Conservation (phyloP, 2,888 invertebrate genomes). For the Dynastes tityus region DNA sequence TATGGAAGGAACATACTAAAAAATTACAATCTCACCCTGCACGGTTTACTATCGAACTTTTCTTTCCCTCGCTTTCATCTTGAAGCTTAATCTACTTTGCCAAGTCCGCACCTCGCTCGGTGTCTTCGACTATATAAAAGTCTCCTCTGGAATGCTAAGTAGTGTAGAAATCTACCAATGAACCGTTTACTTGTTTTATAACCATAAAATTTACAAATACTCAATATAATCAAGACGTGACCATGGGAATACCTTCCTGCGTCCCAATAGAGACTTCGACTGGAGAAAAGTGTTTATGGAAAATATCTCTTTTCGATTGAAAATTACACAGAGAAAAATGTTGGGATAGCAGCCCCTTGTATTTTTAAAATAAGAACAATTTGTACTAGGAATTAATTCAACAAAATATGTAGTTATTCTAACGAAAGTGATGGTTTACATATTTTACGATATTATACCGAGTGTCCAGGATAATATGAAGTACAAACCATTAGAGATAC, state of each 20-base stretch:
- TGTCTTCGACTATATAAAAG: slow-evolving; percentile 18
- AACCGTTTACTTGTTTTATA: slow-evolving; percentile 59
- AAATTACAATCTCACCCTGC: slow-evolving; percentile 38
- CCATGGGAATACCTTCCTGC: slow-evolving; percentile 49
- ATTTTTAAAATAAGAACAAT: too few relatives aligned
- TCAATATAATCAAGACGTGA: slow-evolving; percentile 62
- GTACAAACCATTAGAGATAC: too few relatives aligned
- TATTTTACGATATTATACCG: too few relatives aligned
- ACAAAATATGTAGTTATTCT: too few relatives aligned
- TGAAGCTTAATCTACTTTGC: slow-evolving; percentile 20
- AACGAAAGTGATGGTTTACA: too few relatives aligned
- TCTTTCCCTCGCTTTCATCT: neutral
- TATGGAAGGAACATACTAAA: slow-evolving; percentile 22
- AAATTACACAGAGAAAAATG: too few relatives aligned
- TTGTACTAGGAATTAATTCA: too few relatives aligned
- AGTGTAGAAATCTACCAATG: slow-evolving; percentile 53
- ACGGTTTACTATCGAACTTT: slow-evolving; percentile 28
- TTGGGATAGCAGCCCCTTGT: too few relatives aligned
- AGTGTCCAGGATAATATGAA: too few relatives aligned
- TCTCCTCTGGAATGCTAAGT: slow-evolving; percentile 56
- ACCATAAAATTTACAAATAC: slow-evolving; percentile 63
- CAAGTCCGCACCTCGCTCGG: slow-evolving; percentile 22
- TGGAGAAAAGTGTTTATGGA: neutral
- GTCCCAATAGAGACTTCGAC: slow-evolving; percentile 35
- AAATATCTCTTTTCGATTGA: too few relatives aligned